Evolutionary conservation across 2,113 vertebrate genomes (phyloP).

Genomic region (Seriola quinqueradiata): DNA sequence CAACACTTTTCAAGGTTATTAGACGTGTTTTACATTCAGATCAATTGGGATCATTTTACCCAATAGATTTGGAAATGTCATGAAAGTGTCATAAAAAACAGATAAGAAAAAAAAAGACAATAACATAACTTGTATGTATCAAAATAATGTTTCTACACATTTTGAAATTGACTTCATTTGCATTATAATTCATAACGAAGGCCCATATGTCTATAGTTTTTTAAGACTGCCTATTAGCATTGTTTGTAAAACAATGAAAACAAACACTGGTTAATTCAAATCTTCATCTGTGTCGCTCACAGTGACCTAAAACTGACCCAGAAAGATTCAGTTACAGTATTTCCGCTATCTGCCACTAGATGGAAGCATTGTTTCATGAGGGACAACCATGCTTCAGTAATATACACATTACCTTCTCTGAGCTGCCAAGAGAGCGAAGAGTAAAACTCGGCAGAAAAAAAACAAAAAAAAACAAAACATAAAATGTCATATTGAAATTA

Average conservation of each 20-base stretch:
- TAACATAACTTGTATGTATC: too few relatives aligned
- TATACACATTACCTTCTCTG: background rate
- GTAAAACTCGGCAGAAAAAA: background rate
- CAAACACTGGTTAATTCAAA: background rate
- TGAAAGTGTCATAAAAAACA: too few relatives aligned
- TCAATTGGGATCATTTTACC: too few relatives aligned
- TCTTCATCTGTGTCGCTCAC: background rate
- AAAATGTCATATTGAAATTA: too few relatives aligned
- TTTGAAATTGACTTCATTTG: too few relatives aligned
- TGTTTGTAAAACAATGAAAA: background rate
- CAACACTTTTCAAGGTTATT: background rate
- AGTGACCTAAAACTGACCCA: background rate
- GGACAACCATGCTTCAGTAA: background rate
- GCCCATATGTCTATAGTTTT: background rate
- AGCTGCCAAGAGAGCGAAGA: background rate
- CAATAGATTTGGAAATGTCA: too few relatives aligned
- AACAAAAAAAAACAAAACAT: too few relatives aligned
- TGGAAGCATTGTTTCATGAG: conserved; percentile 18
- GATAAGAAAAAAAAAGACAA: too few relatives aligned
- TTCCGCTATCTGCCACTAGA: conserved; percentile 58
- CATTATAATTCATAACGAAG: background rate
- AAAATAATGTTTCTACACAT: too few relatives aligned
- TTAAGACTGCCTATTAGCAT: background rate
- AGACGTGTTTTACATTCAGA: too few relatives aligned
- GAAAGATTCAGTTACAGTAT: background rate